A percentile compares a stretch with the other conserved stretches of the same genome.
Evolutionary conservation across 2,888 invertebrate species (phyloP).

Genomic region (Eustalomyia histrio): DNA sequence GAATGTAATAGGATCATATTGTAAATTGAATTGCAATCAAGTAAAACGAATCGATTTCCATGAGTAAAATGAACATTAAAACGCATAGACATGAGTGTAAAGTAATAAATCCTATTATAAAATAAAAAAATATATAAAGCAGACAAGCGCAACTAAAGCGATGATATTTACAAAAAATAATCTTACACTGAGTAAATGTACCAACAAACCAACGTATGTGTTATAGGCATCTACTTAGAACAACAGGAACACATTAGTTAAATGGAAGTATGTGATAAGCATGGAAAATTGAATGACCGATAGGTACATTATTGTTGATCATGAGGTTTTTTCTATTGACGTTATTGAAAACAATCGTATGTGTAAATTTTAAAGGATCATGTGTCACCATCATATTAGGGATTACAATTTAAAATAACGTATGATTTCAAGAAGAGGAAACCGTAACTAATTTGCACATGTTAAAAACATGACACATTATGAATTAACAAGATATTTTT

Average conservation of each 20-base stretch:
- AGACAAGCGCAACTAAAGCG: conserved; percentile 72
- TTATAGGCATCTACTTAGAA: conserved; percentile 15
- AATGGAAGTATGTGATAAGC: conserved; percentile 65
- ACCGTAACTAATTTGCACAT: conserved; percentile 65
- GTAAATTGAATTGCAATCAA: conserved; percentile 72
- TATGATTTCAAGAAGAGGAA: conserved; percentile 26
- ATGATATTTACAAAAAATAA: conserved; percentile 53
- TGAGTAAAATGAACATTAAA: conserved; percentile 6
- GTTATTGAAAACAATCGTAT: conserved; percentile 33
- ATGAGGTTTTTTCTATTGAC: neutral
- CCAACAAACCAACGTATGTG: neutral
- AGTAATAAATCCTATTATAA: conserved; percentile 64
- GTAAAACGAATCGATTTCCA: conserved; percentile 73
- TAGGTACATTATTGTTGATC: conserved; percentile 29
- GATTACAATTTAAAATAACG: conserved; percentile 28
- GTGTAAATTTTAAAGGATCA: conserved; percentile 50
- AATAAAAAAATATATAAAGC: conserved; percentile 55
- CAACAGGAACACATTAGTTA: conserved; percentile 13
- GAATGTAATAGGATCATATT: conserved; percentile 36
- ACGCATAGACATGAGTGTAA: conserved; percentile 52
- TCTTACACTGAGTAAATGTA: neutral
- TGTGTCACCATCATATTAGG: conserved; percentile 50
- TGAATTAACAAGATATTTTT: conserved; percentile 7
- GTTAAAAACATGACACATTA: conserved; percentile 46
- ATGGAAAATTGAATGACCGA: conserved; percentile 66